Base-by-base conservation (phyloP, 1,140 invertebrate species). In the Zaprionus tsacasi region DNA sequence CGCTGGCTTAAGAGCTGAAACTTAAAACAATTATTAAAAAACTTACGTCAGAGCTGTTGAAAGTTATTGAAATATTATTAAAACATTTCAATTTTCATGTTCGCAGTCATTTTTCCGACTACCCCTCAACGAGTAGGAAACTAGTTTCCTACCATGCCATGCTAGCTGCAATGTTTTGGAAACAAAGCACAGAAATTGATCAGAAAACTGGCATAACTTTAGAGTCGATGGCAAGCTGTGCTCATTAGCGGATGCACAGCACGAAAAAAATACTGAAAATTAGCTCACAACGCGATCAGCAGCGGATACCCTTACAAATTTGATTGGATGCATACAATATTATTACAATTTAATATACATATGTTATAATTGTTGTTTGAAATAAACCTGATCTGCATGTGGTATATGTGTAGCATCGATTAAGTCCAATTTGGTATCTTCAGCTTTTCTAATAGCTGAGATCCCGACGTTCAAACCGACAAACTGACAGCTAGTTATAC, bases 61-160 rank as follows among this genome's bases (percentile, higher is more conserved):
- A 88, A 82, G 80, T 78, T 80, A 78, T 45, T 35, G 33, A 45
- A 45, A 15, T n/a, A 43, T 87, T 87, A 88, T 80, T 87, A 80
- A 88, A 87, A 87, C 82, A 88, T 87, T 87, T 87, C 76, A 87
- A 87, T 87, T 88, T 88, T 80, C 80, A 66, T 73, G 78, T 17
- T 54, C 11, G n/a, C 5, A 74, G 66, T 17, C 65, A 52, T 64
- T 61, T 50, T 59, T 55, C 50, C 56, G 70, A 36, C 61, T 70
- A 72, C 50, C 75, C 60, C 79, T 68, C 61, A 79, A 73, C 69
- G 15, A 77, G 74, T 80, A 56, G 25, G 35, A 77, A 86, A 88
- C 82, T 65, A 57, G 82, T 87, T 86, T 88, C 15, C 38, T 17
- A 25, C 30, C 38, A 43, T 17, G 33, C 68, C 58, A 66, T 52